phyloP scores from a whole-genome alignment of 2,113 vertebrate species.

The Thinocorus orbignyianus region DNA sequence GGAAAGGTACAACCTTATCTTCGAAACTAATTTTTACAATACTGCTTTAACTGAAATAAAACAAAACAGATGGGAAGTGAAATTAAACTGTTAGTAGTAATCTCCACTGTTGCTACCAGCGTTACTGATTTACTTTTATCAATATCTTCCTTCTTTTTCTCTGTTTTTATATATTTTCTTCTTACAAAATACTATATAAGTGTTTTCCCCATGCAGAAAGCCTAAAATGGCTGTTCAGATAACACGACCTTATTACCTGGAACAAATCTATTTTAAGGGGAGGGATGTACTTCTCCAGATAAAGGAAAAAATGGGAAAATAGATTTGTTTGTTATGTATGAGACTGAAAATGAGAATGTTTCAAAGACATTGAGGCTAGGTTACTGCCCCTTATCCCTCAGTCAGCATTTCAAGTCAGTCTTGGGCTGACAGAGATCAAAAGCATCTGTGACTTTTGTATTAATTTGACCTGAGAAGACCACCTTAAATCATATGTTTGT shows the following conservation, averaged over 20 bases:
- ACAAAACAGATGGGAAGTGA: not conserved
- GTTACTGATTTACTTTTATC: not conserved
- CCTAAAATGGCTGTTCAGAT: not conserved
- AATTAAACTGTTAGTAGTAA: not conserved
- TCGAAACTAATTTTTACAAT: not conserved
- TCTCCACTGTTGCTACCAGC: not conserved
- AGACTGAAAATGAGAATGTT: not conserved
- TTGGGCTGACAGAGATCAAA: not conserved
- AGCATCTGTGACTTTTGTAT: not conserved
- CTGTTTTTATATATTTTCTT: not conserved
- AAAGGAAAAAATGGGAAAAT: not conserved
- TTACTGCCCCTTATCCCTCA: not conserved
- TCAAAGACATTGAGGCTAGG: not conserved
- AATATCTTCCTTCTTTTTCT: not conserved
- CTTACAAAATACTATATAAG: rapidly evolving
- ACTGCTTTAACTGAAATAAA: not conserved
- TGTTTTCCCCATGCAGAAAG: not conserved
- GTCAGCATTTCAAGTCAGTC: not conserved
- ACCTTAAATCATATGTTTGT: not conserved
- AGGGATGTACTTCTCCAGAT: not conserved
- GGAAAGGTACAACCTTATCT: not conserved
- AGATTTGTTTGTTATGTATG: not conserved
- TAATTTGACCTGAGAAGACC: not conserved
- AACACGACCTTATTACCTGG: not conserved
- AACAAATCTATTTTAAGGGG: not conserved